Conservation (phyloP, 2,797 vertebrate genomes). For the Cuniculus paca region DNA sequence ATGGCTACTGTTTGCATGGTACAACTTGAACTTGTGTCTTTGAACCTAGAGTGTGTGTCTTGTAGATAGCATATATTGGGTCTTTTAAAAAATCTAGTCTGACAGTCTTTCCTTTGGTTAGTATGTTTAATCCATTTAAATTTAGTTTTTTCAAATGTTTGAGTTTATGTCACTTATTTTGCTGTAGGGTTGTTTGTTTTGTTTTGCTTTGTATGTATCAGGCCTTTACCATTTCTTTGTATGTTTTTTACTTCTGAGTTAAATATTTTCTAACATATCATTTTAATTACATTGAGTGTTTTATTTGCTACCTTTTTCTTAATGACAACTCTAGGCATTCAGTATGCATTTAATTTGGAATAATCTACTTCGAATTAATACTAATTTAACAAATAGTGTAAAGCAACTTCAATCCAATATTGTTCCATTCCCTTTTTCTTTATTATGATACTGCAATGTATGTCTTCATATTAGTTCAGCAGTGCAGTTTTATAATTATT, state of each 20-base stretch:
- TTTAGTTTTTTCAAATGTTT: neutral
- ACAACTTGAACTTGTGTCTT: neutral
- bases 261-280: neutral
- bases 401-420: conserved; percentile 9
- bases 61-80: neutral
- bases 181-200: neutral
- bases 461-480: neutral
- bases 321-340: neutral
- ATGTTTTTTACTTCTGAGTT: neutral
- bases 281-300: conserved; percentile 9
- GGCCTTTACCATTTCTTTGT: neutral
- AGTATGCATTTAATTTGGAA: neutral
- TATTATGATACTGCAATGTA: neutral
- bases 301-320: neutral
- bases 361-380: conserved; percentile 1
- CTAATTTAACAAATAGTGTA: neutral
- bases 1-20: neutral
- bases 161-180: neutral
- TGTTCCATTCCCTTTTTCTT: neutral
- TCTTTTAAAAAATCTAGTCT: neutral
- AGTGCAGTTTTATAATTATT: neutral
- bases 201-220: neutral
- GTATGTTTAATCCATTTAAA: conserved; percentile 38
- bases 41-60: neutral
- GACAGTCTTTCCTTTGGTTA: neutral